These are phyloP conservation scores for Amphipoea lucens DNA, from an alignment of 2,888 invertebrate genomes.

Conservation along the genomic window DNA sequence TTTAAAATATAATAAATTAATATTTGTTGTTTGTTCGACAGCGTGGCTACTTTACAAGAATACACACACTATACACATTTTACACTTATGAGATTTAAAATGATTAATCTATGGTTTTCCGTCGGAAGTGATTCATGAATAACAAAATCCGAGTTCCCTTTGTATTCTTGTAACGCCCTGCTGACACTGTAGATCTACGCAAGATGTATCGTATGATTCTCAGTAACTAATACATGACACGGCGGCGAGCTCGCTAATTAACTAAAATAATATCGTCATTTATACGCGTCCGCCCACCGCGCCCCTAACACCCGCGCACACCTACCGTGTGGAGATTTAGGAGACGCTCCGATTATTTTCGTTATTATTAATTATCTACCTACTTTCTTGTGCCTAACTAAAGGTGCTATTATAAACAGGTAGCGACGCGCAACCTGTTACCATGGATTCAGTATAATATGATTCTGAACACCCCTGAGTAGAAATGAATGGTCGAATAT, in stretches of 20 bases:
- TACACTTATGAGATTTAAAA: background rate
- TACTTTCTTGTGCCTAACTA: background rate
- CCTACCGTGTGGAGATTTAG: background rate
- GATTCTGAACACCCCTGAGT: too few relatives aligned
- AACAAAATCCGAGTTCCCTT: background rate
- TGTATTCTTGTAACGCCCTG: constrained; percentile 2
- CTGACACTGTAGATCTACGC: background rate
- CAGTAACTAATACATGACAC: constrained; percentile 26
- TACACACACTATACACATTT: background rate
- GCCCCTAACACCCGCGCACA: background rate
- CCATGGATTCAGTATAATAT: too few relatives aligned
- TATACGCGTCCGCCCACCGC: constrained; percentile 47
- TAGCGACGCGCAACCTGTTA: too few relatives aligned
- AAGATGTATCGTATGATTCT: constrained; percentile 14
- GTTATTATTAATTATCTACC: background rate
- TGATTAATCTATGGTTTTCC: background rate
- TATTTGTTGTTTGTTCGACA: background rate
- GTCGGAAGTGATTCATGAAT: constrained; percentile 25
- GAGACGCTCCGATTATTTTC: constrained; percentile 1
- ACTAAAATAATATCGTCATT: constrained; percentile 62
- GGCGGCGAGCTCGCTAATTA: constrained; percentile 44
- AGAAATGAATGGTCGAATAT: too few relatives aligned
- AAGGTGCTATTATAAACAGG: too few relatives aligned
- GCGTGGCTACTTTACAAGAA: background rate
- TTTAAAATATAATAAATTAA: background rate